phyloP scores from a whole-genome alignment of 1,140 invertebrate genomes.

The Heliothis virescens region DNA sequence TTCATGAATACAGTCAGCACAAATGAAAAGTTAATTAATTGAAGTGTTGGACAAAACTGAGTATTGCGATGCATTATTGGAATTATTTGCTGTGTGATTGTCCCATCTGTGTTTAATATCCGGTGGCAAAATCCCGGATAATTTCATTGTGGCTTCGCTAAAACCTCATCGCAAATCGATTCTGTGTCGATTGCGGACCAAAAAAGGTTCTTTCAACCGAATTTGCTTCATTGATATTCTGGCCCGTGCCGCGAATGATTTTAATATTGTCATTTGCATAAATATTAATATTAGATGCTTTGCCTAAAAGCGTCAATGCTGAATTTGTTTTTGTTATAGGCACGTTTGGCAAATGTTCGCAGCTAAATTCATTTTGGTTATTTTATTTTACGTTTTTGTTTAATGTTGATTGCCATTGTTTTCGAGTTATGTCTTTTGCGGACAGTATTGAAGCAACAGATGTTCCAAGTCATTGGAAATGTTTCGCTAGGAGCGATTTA shows the following conservation, averaged over 20 bases:
- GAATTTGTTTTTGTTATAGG: constrained; percentile 23
- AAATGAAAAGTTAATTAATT: constrained; percentile 25
- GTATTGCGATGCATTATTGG: constrained; percentile 8
- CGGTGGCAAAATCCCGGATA: constrained; percentile 29
- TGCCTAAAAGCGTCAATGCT: background rate
- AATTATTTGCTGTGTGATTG: constrained; percentile 44
- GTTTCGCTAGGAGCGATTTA: constrained; percentile 38
- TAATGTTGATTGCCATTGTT: constrained; percentile 3
- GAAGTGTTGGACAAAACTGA: constrained; percentile 7
- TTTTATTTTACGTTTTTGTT: background rate
- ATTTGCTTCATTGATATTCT: constrained; percentile 53
- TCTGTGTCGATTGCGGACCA: constrained; percentile 48
- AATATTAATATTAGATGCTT: constrained; percentile 48
- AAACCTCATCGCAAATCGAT: constrained; percentile 50
- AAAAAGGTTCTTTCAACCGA: constrained; percentile 48
- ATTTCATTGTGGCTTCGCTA: constrained; percentile 49
- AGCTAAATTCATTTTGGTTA: background rate
- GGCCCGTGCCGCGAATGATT: constrained; percentile 36
- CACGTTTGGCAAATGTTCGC: constrained; percentile 14
- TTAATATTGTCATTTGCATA: constrained; percentile 50
- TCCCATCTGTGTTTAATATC: constrained; percentile 53
- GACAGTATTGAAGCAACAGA: constrained; percentile 40
- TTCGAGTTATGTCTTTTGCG: constrained; percentile 6
- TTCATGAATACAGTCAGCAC: constrained; percentile 13
- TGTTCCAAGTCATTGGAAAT: constrained; percentile 29